Evolutionary conservation across 2,888 invertebrate species (phyloP).

Genomic region (Scaeva pyrastri): DNA sequence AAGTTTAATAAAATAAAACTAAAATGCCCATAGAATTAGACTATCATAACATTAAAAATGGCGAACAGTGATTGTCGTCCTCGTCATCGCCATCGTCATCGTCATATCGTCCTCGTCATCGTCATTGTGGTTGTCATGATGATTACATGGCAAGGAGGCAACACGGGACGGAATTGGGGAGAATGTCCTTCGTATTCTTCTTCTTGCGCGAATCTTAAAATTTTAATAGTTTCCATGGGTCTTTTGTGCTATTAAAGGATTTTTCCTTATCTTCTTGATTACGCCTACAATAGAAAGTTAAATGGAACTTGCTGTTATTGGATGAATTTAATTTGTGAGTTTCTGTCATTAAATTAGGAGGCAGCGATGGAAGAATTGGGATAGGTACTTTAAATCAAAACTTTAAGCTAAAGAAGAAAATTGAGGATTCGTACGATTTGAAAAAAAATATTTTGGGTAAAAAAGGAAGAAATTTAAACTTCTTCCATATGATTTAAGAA

Average conservation of each 20-base stretch:
- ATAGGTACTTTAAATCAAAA: too few species aligned
- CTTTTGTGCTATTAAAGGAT: conserved; percentile 24
- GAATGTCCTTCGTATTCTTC: neutral
- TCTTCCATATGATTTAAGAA: too few species aligned
- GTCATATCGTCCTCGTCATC: conserved; percentile 61
- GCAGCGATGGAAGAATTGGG: neutral
- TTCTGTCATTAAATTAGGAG: neutral
- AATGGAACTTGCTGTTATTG: conserved; percentile 18
- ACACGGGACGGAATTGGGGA: neutral
- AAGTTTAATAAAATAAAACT: conserved; percentile 72
- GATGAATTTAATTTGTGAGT: conserved; percentile 16
- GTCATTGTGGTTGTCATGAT: neutral
- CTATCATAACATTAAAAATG: conserved; percentile 70
- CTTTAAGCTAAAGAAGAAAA: too few species aligned
- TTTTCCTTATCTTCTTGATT: conserved; percentile 29
- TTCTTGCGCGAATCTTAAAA: conserved; percentile 16
- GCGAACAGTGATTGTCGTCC: conserved; percentile 59
- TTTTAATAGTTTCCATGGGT: conserved; percentile 38
- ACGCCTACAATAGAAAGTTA: neutral
- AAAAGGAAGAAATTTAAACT: too few species aligned
- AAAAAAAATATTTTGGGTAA: too few species aligned
- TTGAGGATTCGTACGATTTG: too few species aligned
- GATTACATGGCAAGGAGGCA: neutral
- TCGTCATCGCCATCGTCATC: conserved; percentile 21
- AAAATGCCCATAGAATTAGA: conserved; percentile 72